These are phyloP conservation scores for Amblyjoppa fuscipennis DNA, from an alignment of 2,888 invertebrate species.

Conservation along the genomic window DNA sequence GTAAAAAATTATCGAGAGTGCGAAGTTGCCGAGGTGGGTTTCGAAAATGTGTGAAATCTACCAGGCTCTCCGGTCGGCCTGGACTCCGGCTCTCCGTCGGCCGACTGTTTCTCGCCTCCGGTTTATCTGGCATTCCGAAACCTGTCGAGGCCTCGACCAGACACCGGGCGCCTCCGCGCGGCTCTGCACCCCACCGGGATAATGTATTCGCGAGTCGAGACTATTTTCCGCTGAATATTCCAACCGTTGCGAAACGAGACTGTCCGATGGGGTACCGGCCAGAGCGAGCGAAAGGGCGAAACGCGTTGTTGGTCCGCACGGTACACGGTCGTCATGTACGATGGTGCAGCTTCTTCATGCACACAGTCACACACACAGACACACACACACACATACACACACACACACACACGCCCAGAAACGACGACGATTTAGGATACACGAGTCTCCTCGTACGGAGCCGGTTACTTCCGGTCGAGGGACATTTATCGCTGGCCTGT, in stretches of 20 bases:
- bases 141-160: conserved; percentile 5
- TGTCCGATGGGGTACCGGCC: conserved; percentile 27
- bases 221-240: conserved; percentile 67
- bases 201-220: conserved; percentile 57
- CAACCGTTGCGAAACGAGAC: conserved; percentile 29
- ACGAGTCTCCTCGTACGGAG: conserved; percentile 44
- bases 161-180: conserved; percentile 10
- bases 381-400: too few species aligned
- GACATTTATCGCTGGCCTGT: conserved; percentile 54
- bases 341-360: too few species aligned
- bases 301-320: too few species aligned
- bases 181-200: conserved; percentile 19
- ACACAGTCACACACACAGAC: too few species aligned
- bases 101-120: conserved; percentile 11
- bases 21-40: conserved; percentile 37
- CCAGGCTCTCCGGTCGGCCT: conserved; percentile 17
- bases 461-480: conserved; percentile 62
- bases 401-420: background rate
- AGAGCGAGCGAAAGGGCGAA: conserved; percentile 30
- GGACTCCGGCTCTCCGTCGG: conserved; percentile 34
- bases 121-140: conserved; percentile 52
- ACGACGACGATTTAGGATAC: conserved; percentile 30
- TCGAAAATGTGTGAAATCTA: conserved; percentile 30
- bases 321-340: too few species aligned
- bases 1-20: conserved; percentile 7